A percentile compares a stretch with the other conserved stretches of the same genome.
Conservation (phyloP, 1,140 invertebrate species). For the Melanaphis sacchari region DNA sequence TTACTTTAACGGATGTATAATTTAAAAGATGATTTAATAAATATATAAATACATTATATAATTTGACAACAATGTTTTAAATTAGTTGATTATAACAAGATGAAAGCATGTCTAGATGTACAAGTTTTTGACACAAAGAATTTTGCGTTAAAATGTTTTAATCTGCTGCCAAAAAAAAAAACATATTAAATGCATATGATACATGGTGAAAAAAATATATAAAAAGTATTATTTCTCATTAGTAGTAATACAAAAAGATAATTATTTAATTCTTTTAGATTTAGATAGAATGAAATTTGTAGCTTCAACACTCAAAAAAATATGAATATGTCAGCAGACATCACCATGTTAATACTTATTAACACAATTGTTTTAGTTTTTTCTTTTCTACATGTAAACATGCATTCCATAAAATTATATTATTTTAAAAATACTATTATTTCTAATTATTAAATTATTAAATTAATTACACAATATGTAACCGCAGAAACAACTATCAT, state of each 20-base stretch:
- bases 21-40: neutral
- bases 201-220: constrained; percentile 10
- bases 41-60: neutral
- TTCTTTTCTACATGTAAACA: constrained; percentile 15
- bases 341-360: constrained; percentile 32
- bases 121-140: constrained; percentile 38
- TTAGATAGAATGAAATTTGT: neutral
- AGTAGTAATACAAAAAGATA: neutral
- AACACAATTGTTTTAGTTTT: neutral
- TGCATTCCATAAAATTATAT: constrained; percentile 9
- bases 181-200: constrained; percentile 35
- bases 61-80: neutral
- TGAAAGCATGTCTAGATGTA: constrained; percentile 23
- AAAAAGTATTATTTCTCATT: neutral
- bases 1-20: neutral
- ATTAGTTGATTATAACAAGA: constrained; percentile 36
- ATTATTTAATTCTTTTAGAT: neutral
- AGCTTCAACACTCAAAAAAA: constrained; percentile 8
- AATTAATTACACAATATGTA: constrained; percentile 23
- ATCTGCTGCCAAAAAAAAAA: constrained; percentile 9
- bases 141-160: neutral
- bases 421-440: constrained; percentile 23
- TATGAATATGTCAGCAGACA: constrained; percentile 22
- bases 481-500: neutral
- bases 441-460: constrained; percentile 33